These are phyloP conservation scores for Sceloporus undulatus DNA, from an alignment of 2,113 vertebrate genomes.

Conservation along the genomic window DNA sequence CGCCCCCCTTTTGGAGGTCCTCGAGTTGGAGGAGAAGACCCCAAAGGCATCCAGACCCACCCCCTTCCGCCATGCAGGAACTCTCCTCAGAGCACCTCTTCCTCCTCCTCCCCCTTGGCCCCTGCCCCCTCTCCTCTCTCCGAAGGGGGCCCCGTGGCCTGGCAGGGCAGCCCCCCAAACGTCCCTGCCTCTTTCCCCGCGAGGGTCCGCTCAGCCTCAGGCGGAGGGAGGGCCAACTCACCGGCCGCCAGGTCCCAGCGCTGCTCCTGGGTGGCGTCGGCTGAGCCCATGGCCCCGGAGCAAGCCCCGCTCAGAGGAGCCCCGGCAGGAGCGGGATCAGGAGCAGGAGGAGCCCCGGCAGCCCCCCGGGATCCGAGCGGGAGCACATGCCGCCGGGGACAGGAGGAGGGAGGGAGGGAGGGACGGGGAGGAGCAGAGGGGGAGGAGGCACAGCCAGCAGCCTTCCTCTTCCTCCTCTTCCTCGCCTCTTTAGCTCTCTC, in stretches of 20 bases:
- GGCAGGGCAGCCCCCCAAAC: not conserved
- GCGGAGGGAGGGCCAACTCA: constrained; percentile 26
- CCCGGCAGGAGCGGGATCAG: too few relatives aligned
- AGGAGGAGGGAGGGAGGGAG: too few relatives aligned
- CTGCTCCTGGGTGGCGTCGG: constrained; percentile 48
- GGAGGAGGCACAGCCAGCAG: constrained; percentile 23
- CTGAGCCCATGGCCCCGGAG: constrained; percentile 40
- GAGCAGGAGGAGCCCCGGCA: not conserved
- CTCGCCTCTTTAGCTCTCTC: not conserved
- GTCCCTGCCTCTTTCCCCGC: not conserved
- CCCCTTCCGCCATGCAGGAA: too few relatives aligned
- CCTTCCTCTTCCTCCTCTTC: constrained; percentile 58
- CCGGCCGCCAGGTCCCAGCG: constrained; percentile 54
- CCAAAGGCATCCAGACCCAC: not conserved
- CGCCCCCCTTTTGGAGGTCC: too few relatives aligned
- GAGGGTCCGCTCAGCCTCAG: not conserved
- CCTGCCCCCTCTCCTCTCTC: not conserved
- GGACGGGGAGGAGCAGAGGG: too few relatives aligned
- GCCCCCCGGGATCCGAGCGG: constrained; percentile 36
- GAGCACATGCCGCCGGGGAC: not conserved
- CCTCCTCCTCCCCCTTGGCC: not conserved
- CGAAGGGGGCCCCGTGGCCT: too few relatives aligned
- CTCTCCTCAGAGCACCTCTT: not conserved
- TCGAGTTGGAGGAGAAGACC: too few relatives aligned
- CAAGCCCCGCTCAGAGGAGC: not conserved